phyloP scores from a whole-genome alignment of 2,888 invertebrate genomes.

The Yponomeuta plumbellus region DNA sequence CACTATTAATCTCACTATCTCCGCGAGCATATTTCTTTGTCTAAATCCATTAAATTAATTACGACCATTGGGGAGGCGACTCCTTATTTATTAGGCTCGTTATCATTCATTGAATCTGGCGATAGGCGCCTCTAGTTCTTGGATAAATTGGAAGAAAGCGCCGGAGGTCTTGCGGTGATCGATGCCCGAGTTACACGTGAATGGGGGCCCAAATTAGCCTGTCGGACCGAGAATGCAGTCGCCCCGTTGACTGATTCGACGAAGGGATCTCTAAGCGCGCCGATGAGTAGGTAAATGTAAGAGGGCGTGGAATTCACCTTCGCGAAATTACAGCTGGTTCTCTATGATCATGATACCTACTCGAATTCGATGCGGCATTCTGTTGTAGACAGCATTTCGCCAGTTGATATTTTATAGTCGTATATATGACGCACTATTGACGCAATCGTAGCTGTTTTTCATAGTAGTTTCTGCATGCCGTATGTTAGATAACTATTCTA shows the following conservation, averaged over 20 bases:
- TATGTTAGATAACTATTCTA: too few species aligned
- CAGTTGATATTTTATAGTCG: too few species aligned
- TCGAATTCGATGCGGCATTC: too few species aligned
- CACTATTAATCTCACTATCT: slow-evolving; percentile 70
- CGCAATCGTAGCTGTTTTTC: too few species aligned
- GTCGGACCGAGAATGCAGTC: slow-evolving; percentile 69
- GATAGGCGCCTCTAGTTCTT: slow-evolving; percentile 50
- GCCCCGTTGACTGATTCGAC: slow-evolving; percentile 61
- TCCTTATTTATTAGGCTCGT: slow-evolving; percentile 74
- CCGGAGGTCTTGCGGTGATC: slow-evolving; percentile 53
- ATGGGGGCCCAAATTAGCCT: slow-evolving; percentile 68
- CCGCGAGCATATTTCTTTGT: slow-evolving; percentile 74
- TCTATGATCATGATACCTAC: too few species aligned
- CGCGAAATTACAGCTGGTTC: too few species aligned
- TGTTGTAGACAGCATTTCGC: too few species aligned
- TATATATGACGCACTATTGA: too few species aligned
- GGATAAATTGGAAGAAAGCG: slow-evolving; percentile 59
- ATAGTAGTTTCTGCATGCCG: too few species aligned
- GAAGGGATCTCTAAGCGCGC: slow-evolving; percentile 33
- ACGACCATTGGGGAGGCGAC: slow-evolving; percentile 68
- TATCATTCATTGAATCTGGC: slow-evolving; percentile 75
- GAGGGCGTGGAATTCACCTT: too few species aligned
- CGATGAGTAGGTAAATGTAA: background rate
- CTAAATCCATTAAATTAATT: slow-evolving; percentile 76
- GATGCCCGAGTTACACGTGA: slow-evolving; percentile 68